A percentile compares a stretch with the other conserved stretches of the same genome.
These are phyloP conservation scores for Leptonema lineaticorne DNA, from an alignment of 1,140 invertebrate species.

Conservation along the genomic window DNA sequence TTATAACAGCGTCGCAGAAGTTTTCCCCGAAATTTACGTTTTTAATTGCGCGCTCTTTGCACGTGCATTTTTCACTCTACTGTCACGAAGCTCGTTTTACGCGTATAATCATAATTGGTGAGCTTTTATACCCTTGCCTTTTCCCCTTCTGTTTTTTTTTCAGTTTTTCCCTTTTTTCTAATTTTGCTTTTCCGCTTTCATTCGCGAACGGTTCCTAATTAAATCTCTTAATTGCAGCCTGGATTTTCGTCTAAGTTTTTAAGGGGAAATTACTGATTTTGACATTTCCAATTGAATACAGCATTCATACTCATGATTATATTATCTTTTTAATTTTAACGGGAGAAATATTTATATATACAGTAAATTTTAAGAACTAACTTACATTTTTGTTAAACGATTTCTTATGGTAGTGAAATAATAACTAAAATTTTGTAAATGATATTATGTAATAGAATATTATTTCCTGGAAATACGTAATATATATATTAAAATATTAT, in stretches of 20 bases:
- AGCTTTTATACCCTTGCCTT: not conserved
- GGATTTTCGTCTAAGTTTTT: not conserved
- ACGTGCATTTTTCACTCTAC: constrained; percentile 12
- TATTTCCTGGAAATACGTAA: too few species aligned
- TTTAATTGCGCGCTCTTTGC: constrained; percentile 20
- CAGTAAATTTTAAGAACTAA: too few species aligned
- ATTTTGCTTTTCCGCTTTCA: not conserved
- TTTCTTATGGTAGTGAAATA: too few species aligned
- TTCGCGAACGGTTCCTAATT: not conserved
- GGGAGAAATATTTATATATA: too few species aligned
- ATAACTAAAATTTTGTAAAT: too few species aligned
- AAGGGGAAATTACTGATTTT: not conserved
- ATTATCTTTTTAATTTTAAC: too few species aligned
- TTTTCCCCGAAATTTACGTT: constrained; percentile 28
- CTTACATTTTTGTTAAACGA: too few species aligned
- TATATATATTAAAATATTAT: too few species aligned
- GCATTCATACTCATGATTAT: too few species aligned
- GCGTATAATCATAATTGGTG: too few species aligned
- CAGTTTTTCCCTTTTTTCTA: not conserved
- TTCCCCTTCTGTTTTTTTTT: not conserved
- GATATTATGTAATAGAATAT: too few species aligned
- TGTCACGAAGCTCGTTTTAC: not conserved
- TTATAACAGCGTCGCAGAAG: constrained; percentile 22
- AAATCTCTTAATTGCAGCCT: not conserved
- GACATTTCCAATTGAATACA: not conserved